A percentile compares a stretch with the other conserved stretches of the same genome.
These are phyloP conservation scores for Ecliptopera silaceata DNA, from an alignment of 2,888 invertebrate genomes.

Conservation along the genomic window DNA sequence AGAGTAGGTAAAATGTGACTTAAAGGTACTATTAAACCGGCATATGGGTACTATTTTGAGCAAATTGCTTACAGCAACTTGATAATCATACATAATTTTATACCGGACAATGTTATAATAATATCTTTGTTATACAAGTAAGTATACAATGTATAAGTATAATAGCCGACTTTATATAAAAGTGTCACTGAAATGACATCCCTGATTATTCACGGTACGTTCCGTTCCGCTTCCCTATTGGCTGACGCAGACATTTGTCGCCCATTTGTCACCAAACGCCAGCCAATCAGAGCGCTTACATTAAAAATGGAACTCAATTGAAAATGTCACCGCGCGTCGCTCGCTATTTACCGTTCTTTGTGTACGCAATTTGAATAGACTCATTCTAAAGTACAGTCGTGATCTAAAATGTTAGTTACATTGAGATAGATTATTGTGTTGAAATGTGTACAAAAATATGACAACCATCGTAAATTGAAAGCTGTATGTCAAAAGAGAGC, in stretches of 20 bases:
- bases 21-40: slow-evolving; percentile 11
- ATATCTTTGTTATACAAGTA: background rate
- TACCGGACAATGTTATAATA: slow-evolving; percentile 14
- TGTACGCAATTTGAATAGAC: slow-evolving; percentile 34
- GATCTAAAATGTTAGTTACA: slow-evolving; percentile 10
- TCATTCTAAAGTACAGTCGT: slow-evolving; percentile 38
- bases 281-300: slow-evolving; percentile 60
- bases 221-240: slow-evolving; percentile 60
- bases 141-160: slow-evolving; percentile 14
- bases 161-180: slow-evolving; percentile 20
- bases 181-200: slow-evolving; percentile 44
- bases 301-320: slow-evolving; percentile 64
- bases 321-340: slow-evolving; percentile 68
- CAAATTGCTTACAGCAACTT: slow-evolving; percentile 11
- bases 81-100: slow-evolving; percentile 18
- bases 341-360: slow-evolving; percentile 52
- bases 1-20: slow-evolving; percentile 3
- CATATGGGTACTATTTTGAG: background rate
- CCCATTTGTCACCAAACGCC: slow-evolving; percentile 79
- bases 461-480: slow-evolving; percentile 39
- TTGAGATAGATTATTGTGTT: background rate
- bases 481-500: slow-evolving; percentile 30
- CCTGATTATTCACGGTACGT: slow-evolving; percentile 53
- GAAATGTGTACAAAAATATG: slow-evolving; percentile 35
- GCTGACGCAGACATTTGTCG: slow-evolving; percentile 65